Percentiles rank a stretch among this genome's conserved stretches.
These are phyloP conservation scores for Plutella xylostella DNA, from an alignment of 2,888 invertebrate species.

Conservation along the genomic window DNA sequence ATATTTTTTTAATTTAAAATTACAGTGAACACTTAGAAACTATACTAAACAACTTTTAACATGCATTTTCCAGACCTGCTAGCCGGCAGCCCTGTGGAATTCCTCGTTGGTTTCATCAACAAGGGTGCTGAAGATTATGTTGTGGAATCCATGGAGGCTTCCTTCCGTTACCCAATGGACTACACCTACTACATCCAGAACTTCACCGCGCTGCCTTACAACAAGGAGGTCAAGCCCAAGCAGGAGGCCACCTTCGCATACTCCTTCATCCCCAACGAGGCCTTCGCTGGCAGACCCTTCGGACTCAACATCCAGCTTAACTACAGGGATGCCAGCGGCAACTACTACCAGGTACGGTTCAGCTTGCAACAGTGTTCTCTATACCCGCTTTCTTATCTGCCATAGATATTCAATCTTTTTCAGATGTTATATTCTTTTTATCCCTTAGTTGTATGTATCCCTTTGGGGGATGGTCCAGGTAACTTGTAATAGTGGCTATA, in stretches of 20 bases:
- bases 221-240: slow-evolving; percentile 87
- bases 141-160: slow-evolving; percentile 94
- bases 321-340: slow-evolving; percentile 82
- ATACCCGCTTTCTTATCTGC: no score
- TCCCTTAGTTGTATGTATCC: no score
- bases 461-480: no score
- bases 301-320: slow-evolving; percentile 93
- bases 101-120: slow-evolving; percentile 96
- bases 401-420: no score
- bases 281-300: slow-evolving; percentile 97
- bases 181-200: slow-evolving; percentile 98
- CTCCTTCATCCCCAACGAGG: slow-evolving; percentile 94
- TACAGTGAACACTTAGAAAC: no score
- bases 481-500: no score
- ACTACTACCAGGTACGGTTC: slow-evolving; percentile 71
- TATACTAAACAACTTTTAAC: no score
- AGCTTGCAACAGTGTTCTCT: no score
- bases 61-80: slow-evolving; percentile 93
- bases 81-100: slow-evolving; percentile 92
- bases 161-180: slow-evolving; percentile 99
- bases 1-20: no score
- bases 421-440: no score
- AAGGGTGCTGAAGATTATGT: slow-evolving; percentile 92
- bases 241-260: slow-evolving; percentile 96
- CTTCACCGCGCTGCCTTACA: slow-evolving; percentile 91